These are phyloP conservation scores for Myiozetetes cayanensis DNA, from an alignment of 2,113 vertebrate species.

Conservation along the genomic window DNA sequence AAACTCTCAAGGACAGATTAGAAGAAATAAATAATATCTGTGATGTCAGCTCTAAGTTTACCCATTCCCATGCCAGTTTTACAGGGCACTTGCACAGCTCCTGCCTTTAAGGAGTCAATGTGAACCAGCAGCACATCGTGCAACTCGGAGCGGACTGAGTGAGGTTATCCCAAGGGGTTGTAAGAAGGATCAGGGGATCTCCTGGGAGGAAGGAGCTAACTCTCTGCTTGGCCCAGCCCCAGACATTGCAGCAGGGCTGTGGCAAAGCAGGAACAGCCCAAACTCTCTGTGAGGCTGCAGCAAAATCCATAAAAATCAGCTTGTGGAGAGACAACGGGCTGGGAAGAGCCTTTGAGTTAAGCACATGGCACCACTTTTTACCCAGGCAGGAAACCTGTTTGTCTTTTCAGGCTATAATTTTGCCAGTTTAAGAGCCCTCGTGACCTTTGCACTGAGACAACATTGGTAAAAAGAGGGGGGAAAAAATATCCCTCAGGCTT, in stretches of 20 bases:
- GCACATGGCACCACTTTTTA: background rate
- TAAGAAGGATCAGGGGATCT: background rate
- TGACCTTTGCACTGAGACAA: background rate
- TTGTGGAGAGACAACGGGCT: background rate
- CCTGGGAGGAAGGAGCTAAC: background rate
- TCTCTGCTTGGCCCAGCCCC: background rate
- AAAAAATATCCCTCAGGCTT: background rate
- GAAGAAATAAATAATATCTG: background rate
- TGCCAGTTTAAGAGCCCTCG: background rate
- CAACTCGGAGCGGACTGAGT: fast-evolving
- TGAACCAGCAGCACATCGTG: background rate
- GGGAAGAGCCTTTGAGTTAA: background rate
- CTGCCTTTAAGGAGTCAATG: fast-evolving
- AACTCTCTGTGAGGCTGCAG: background rate
- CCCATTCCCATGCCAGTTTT: background rate
- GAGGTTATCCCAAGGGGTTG: background rate
- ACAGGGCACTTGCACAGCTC: background rate
- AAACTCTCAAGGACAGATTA: background rate
- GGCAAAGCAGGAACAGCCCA: background rate
- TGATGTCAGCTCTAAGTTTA: background rate
- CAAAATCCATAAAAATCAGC: background rate
- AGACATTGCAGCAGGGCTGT: background rate
- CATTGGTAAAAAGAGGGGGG: background rate
- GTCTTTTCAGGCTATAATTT: background rate
- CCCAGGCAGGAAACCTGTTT: background rate